phyloP scores from a whole-genome alignment of 2,797 vertebrate species.

The Manis crassicaudata region DNA sequence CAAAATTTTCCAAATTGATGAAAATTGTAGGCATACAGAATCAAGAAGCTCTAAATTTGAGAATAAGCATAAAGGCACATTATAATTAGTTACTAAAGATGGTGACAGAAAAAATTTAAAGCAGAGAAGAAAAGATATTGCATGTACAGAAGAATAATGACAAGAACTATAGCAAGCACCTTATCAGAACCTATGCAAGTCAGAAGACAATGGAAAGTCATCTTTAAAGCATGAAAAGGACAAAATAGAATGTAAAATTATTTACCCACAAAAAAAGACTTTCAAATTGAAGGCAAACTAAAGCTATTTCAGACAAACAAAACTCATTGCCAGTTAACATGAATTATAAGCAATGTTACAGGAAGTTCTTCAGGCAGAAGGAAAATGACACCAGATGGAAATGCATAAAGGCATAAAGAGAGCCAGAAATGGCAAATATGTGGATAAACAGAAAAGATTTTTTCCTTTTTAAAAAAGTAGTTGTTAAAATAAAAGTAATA shows the following conservation, averaged over 20 bases:
- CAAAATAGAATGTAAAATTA: not conserved
- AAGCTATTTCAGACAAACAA: slow-evolving; percentile 33
- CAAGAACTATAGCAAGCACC: not conserved
- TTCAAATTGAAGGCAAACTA: slow-evolving; percentile 39
- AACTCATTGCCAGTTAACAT: not conserved
- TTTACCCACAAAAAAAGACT: not conserved
- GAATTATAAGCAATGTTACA: slow-evolving; percentile 38
- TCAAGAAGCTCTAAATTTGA: slow-evolving; percentile 1
- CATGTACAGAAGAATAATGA: not conserved
- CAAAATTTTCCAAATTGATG: not conserved
- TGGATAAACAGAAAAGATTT: not conserved
- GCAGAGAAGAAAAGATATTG: not conserved
- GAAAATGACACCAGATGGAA: slow-evolving; percentile 18
- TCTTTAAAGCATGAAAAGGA: not conserved
- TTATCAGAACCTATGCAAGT: not conserved
- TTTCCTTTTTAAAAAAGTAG: not conserved
- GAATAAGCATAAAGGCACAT: not conserved
- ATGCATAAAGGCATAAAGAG: slow-evolving; percentile 1
- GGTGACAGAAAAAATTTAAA: not conserved
- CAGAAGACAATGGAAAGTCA: not conserved
- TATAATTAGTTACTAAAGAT: not conserved
- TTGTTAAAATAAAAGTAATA: not conserved
- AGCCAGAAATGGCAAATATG: not conserved
- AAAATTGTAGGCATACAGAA: not conserved
- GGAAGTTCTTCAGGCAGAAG: not conserved